Evolutionary conservation across 37 sponge, comb jelly and placozoan genomes (phyloP).

Genomic region (Halichondria panicea): DNA sequence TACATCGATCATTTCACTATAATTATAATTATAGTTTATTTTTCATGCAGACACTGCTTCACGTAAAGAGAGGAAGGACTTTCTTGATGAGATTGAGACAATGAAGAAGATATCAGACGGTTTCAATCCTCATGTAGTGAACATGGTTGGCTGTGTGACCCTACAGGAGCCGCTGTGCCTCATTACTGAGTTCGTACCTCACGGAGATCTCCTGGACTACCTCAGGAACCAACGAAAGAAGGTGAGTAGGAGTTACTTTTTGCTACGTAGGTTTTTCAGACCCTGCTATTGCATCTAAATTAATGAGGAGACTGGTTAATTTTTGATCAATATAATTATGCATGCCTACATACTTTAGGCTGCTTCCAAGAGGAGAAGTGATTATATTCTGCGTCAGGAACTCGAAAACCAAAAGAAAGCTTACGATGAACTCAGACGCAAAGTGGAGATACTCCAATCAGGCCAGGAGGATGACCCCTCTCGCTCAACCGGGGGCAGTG

Average conservation of each 20-base stretch:
- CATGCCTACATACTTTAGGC: too few relatives aligned
- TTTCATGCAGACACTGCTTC: slow-evolving; percentile 28
- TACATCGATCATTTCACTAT: not conserved
- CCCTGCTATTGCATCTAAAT: too few relatives aligned
- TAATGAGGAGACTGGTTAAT: not conserved
- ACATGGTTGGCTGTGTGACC: slow-evolving; percentile 79
- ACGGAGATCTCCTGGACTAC: slow-evolving; percentile 70
- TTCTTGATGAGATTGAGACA: slow-evolving; percentile 59
- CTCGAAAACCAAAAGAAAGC: not conserved
- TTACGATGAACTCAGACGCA: slow-evolving; percentile 13
- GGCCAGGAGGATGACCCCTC: not conserved
- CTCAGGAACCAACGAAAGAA: slow-evolving; percentile 57
- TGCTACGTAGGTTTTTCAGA: too few relatives aligned
- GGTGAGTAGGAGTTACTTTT: too few relatives aligned
- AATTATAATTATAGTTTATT: not conserved
- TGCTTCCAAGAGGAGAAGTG: not conserved
- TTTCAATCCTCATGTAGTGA: slow-evolving; percentile 60
- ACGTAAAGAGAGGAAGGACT: slow-evolving; percentile 58
- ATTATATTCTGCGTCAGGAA: too few relatives aligned
- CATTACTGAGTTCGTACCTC: slow-evolving; percentile 69
- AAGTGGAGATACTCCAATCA: slow-evolving; percentile 3
- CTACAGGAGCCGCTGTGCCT: slow-evolving; percentile 74
- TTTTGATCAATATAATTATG: too few relatives aligned
- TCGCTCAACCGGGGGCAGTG: not conserved
- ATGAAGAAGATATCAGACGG: slow-evolving; percentile 75